Base-by-base conservation (phyloP, 23 tunicate genomes). In the Ascidia mentula region DNA sequence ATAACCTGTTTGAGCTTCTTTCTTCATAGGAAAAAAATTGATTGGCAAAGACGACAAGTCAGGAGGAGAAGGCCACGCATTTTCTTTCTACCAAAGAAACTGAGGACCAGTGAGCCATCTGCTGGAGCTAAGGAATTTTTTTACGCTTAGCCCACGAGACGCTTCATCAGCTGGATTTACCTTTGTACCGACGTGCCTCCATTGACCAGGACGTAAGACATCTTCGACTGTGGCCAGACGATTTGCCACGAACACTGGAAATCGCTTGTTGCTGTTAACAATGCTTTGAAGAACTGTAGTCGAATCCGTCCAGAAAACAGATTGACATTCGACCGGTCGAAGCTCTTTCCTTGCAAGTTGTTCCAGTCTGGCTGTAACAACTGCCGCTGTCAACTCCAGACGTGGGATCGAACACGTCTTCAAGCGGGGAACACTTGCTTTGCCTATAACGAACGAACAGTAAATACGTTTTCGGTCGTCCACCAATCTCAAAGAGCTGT, bases 291-390 rank as follows among this genome's bases (percentile, higher is more conserved):
- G 32, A 2, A 85, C 84, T 0, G 82, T 60, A 35, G 69, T 85
- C 0, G 73, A 72, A 36, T 85, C 89, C 28, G 53, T 79, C 89
- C 84, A 85, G 37, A 79, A 85, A 33, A 35, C 35, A 30, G 38
- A 39, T 26, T n/a, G 36, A 12, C 82, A 0, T 28, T 0, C 36
- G 18, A 17, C 28, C 22, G 36, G 37, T n/a, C 40, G 22, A 37
- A 82, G 60, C 37, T 77, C 89, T 0, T 34, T 60, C 18, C 69
- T 77, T 32, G 69, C 82, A 36, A 78, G 34, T 40, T 34, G 33
- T 34, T 77, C 89, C 9, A 40, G n/a, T 30, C 61, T 77, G 31
- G 2, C 82, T 28, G 89, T 6, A 24, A 83, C 4, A 24, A 65
- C 75, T 0, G 77, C 83, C 15, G 83, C 83, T 0, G 82, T 31